Base-by-base conservation (phyloP, 2,113 vertebrate genomes). In the Sigmodon hispidus region DNA sequence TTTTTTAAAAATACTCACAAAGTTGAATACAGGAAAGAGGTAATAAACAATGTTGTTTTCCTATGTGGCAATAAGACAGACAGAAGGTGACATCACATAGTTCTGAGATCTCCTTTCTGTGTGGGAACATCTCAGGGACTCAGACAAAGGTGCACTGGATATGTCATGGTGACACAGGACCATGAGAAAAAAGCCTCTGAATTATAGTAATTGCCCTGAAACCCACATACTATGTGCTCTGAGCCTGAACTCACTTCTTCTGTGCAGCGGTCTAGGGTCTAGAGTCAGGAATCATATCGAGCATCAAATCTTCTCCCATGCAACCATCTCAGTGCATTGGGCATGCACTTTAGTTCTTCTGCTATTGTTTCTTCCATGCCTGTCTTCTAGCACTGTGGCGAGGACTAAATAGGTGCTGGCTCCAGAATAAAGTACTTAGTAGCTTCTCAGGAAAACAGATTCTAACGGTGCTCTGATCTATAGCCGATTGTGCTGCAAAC, bases 151-250 rank as follows among this genome's bases (percentile, higher is more conserved):
- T 34, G 34, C 0, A 0, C 3, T 6, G 26, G 12, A 48, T 16
- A 2, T 19, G 19, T 7, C 13, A 1, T 1, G 13, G 12, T 12
- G 3, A 67, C 15, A 4, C 2, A 1, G 24, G 26, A 40, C 19
- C 22, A 17, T 7, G 29, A 63, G 24, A 24, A 45, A 52, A 31
- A 57, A n/a, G 29, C 4, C 52, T 36, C 16, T 36, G 16, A 87
- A 1, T 36, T 76, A 0, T 48, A 31, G 22, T 36, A 43, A 70
- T 9, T 57, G 3, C 26, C 7, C 0, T n/a, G 7, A 31, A 70
- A 76, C 36, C 34, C 2, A 26, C 8, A 61, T 57, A 7, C 26
- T 12, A 1, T 22, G 0, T 48, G 5, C 1, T 9, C n/a, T 70
- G 2, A 55, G 3, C 40, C 22, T 11, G 6, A 43, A 40, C 16